Percentiles rank a stretch among this genome's conserved stretches.
These are phyloP conservation scores for Thaumatotibia leucotreta DNA, from an alignment of 1,140 invertebrate species.

Conservation along the genomic window DNA sequence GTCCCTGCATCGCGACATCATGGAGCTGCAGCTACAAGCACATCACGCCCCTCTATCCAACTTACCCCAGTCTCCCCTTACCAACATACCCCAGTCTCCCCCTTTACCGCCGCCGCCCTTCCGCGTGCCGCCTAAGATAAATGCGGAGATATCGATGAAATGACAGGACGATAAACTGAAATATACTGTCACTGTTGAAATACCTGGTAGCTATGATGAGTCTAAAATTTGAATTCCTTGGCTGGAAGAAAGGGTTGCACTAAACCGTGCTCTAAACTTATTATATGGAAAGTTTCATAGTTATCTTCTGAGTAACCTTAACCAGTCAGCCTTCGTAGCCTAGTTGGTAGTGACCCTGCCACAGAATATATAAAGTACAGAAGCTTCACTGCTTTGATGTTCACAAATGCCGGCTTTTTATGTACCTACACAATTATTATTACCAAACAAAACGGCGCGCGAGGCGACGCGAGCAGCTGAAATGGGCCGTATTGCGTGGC, in stretches of 20 bases:
- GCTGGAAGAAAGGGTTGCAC: not conserved
- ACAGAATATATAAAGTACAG: too few species aligned
- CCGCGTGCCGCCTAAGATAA: slow-evolving; percentile 48
- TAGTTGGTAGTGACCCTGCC: too few species aligned
- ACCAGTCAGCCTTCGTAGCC: too few species aligned
- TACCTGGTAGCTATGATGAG: slow-evolving; percentile 21
- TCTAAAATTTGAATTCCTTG: slow-evolving; percentile 14
- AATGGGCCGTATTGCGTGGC: too few species aligned
- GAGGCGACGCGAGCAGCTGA: too few species aligned
- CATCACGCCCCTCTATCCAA: slow-evolving; percentile 31
- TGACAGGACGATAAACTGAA: slow-evolving; percentile 42
- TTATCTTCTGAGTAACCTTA: too few species aligned
- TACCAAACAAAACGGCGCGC: too few species aligned
- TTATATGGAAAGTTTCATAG: too few species aligned
- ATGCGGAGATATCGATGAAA: slow-evolving; percentile 60
- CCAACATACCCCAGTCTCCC: not conserved
- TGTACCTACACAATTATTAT: too few species aligned
- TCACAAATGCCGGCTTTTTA: too few species aligned
- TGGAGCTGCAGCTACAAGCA: slow-evolving; percentile 52
- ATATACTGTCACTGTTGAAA: slow-evolving; percentile 35
- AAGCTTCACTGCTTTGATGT: too few species aligned
- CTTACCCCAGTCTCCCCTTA: not conserved
- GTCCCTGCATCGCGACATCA: slow-evolving; percentile 62
- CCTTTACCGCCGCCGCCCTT: slow-evolving; percentile 22
- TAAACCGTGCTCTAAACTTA: too few species aligned